Conservation (phyloP, 2,888 invertebrate genomes). For the Drosophila merina region DNA sequence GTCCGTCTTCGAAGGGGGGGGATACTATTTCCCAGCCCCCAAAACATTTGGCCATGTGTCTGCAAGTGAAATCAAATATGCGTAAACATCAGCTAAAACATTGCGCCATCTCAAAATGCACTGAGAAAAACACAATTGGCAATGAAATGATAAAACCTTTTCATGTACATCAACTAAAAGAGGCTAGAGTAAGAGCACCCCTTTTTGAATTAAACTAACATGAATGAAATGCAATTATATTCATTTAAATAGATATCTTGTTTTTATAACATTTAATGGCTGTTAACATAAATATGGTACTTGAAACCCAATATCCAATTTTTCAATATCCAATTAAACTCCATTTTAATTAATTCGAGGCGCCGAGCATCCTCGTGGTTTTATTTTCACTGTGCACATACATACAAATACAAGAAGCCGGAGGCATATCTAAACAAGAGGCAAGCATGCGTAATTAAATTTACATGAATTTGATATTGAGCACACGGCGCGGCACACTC, state of each 20-base stretch:
- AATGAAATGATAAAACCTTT: too few species aligned
- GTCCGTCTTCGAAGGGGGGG: constrained; percentile 11
- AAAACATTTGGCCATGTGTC: constrained; percentile 12
- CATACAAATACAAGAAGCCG: constrained; percentile 4
- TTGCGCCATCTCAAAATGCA: constrained; percentile 8
- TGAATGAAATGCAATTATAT: too few species aligned
- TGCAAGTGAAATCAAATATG: constrained; percentile 72
- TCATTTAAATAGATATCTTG: too few species aligned
- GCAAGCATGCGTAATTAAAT: constrained; percentile 78
- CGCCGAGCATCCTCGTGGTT: background rate
- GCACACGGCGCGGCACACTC: constrained; percentile 44
- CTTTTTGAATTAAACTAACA: too few species aligned
- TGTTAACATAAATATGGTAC: too few species aligned
- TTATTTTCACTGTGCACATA: constrained; percentile 4
- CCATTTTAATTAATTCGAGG: background rate
- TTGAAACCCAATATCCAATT: too few species aligned
- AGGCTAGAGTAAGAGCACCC: too few species aligned
- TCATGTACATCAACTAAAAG: too few species aligned
- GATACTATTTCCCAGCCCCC: constrained; percentile 15
- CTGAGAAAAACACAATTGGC: background rate
- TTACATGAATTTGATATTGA: constrained; percentile 79
- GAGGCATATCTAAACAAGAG: constrained; percentile 64
- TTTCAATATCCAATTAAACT: background rate
- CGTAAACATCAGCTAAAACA: constrained; percentile 61
- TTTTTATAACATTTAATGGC: too few species aligned